phyloP scores from a whole-genome alignment of 2,888 invertebrate genomes.

The Harpalus rufipes region DNA sequence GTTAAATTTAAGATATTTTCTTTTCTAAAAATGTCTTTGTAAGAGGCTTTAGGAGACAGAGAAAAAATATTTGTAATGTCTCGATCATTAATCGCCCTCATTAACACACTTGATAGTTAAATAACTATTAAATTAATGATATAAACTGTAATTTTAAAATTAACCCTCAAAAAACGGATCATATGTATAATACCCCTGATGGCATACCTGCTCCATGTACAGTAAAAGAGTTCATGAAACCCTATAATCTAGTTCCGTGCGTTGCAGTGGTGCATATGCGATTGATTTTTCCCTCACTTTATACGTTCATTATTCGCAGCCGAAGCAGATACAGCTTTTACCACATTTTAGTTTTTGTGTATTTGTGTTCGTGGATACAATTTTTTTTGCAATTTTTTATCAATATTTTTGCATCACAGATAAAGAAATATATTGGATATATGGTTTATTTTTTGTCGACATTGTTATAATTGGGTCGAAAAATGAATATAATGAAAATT shows the following conservation, averaged over 20 bases:
- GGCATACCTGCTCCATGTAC: not conserved
- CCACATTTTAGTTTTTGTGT: constrained; percentile 47
- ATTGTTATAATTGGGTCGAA: constrained; percentile 29
- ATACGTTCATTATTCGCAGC: constrained; percentile 38
- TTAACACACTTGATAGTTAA: too few species aligned
- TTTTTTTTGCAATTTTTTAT: constrained; percentile 34
- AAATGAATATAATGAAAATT: constrained; percentile 42
- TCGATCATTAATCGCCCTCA: too few species aligned
- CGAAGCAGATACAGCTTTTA: constrained; percentile 13
- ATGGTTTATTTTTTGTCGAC: constrained; percentile 32
- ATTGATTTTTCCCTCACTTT: constrained; percentile 30
- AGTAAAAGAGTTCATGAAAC: not conserved
- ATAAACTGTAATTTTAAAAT: too few species aligned
- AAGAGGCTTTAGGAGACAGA: too few species aligned
- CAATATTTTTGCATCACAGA: constrained; percentile 20
- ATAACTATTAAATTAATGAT: too few species aligned
- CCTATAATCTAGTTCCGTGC: not conserved
- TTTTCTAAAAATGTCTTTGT: too few species aligned
- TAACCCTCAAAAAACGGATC: too few species aligned
- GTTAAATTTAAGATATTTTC: too few species aligned
- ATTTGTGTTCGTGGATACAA: constrained; percentile 36
- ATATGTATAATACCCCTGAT: not conserved
- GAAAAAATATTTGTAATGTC: too few species aligned
- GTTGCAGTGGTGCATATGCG: constrained; percentile 17
- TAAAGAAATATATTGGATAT: constrained; percentile 20